Base-by-base conservation (phyloP, 2,888 invertebrate species). In the Phortica magna region DNA sequence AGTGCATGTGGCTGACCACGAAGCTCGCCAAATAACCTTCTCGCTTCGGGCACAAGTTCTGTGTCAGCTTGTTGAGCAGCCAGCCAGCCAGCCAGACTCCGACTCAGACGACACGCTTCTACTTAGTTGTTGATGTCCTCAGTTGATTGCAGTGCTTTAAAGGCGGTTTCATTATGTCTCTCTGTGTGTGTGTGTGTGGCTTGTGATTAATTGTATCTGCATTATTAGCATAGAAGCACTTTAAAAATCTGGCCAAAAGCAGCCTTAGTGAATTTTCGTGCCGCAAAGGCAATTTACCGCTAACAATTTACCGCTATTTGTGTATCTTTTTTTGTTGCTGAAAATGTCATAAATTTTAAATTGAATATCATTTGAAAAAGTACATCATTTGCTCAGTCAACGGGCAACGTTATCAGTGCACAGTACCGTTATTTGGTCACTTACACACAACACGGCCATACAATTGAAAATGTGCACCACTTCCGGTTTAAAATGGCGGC, bases 1-100 rank as follows among this genome's bases (percentile, higher is more conserved):
- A 90, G 90, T 90, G 86, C 91, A 90, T 90, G 90, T 87, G 91
- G 91, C 89, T 88, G 89, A 84, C 85, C 88, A 88, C 65, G 31
- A 59, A 59, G 59, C 19, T 59, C 59, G 59, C 59, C 59, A 59
- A 59, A 59, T 48, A 48, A 14, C 48, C 10, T 14, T 48, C 48
- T 48, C 48, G 48, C 9, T 1, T 48, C 48, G 9, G 48, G 48
- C 48, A 9, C 48, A 31, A 31, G 31, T 31, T 31, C 31, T 31
- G 31, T 31, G 31, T 31, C 31, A 31, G 31, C 31, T 31, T 31
- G 31, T 31, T 31, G 31, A 31, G 3, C 31, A 31, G 31, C 31
- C 31, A 4, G 31, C 3, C 31, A 31, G 31, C 2, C 31, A n/a
- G n/a, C 5, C 31, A 31, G 31, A 31, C 31, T 31, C 31, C 2